Conservation (phyloP, 2,797 vertebrate genomes). For the Sylvia borin region DNA sequence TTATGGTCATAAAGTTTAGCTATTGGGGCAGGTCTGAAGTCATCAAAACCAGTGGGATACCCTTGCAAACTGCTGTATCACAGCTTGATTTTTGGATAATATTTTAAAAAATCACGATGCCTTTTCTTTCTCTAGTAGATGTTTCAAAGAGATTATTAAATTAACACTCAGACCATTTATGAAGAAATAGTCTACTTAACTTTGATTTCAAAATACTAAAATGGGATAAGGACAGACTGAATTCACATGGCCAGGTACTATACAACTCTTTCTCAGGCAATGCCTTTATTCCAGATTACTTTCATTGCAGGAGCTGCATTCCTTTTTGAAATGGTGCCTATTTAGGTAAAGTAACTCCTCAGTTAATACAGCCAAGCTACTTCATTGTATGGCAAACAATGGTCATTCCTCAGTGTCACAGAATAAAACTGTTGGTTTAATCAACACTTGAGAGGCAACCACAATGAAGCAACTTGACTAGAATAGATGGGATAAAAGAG, state of each 20-base stretch:
- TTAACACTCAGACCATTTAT: background rate
- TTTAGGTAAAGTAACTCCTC: background rate
- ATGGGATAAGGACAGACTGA: background rate
- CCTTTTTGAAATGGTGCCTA: background rate
- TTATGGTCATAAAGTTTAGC: constrained; percentile 28
- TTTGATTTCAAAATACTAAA: background rate
- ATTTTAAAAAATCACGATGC: constrained; percentile 1
- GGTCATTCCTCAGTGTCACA: background rate
- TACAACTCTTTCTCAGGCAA: background rate
- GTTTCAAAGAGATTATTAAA: constrained; percentile 19
- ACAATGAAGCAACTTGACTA: background rate
- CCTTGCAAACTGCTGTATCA: constrained; percentile 17
- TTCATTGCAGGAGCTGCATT: background rate
- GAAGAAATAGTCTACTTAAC: background rate
- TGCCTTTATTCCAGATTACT: background rate
- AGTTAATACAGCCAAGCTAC: background rate
- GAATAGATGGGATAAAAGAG: background rate
- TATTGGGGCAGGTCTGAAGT: constrained; percentile 34
- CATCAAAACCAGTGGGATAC: background rate
- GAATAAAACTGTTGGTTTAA: background rate
- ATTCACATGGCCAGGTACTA: background rate
- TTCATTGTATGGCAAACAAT: background rate
- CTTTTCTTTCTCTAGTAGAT: constrained; percentile 29
- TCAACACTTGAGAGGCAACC: background rate
- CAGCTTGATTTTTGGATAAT: constrained; percentile 38